These are phyloP conservation scores for Thymelicus sylvestris DNA, from an alignment of 2,888 invertebrate genomes.

Conservation along the genomic window DNA sequence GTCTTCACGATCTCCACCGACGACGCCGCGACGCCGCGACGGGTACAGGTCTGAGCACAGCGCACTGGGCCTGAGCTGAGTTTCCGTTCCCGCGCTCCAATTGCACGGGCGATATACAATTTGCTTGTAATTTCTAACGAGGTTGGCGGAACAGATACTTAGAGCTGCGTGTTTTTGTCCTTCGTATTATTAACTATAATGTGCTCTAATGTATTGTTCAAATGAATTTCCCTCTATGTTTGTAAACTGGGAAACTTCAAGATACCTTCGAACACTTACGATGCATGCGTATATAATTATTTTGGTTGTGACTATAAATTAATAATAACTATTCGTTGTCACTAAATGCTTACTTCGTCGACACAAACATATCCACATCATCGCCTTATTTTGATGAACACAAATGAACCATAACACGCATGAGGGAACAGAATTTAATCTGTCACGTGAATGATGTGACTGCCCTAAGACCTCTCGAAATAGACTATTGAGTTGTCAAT, in stretches of 20 bases:
- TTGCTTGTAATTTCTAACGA: constrained; percentile 38
- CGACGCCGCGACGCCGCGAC: not conserved
- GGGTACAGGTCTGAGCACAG: not conserved
- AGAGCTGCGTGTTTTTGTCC: constrained; percentile 30
- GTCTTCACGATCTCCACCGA: constrained; percentile 1
- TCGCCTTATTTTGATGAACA: too few species aligned
- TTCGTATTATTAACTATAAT: constrained; percentile 34
- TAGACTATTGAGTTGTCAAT: too few species aligned
- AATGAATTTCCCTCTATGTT: constrained; percentile 8
- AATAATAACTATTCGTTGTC: too few species aligned
- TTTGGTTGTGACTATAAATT: too few species aligned
- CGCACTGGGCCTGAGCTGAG: constrained; percentile 14
- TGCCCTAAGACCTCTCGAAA: too few species aligned
- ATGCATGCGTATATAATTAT: too few species aligned
- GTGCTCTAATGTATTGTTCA: constrained; percentile 19
- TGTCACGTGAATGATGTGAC: too few species aligned
- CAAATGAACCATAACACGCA: too few species aligned
- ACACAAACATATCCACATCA: too few species aligned
- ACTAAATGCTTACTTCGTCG: too few species aligned
- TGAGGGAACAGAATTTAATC: too few species aligned
- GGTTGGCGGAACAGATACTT: constrained; percentile 38
- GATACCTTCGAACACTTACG: too few species aligned
- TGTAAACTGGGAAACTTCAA: not conserved
- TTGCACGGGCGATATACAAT: constrained; percentile 38
- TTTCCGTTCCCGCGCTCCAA: constrained; percentile 37